Evolutionary conservation across 2,888 invertebrate species (phyloP), one percentile per base, ranked within the genome.

Genomic region (Dryococelus australis): DNA sequence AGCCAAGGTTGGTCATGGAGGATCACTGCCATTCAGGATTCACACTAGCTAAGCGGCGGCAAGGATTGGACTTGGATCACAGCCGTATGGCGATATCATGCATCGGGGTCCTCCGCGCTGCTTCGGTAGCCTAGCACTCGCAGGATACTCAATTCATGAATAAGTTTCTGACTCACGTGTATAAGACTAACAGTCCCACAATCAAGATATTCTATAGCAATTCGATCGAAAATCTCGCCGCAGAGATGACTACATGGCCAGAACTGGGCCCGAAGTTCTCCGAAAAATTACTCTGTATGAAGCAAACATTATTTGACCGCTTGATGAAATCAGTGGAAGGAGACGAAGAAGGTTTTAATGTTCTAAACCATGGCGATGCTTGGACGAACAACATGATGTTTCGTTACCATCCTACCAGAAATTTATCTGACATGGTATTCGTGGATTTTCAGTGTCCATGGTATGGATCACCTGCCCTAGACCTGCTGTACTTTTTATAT

Each of bases 321-420:
- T 13, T 65, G 65, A 5, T 65, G 65, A 24, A 65, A 16, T 13
- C 24, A 16, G 16, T 65, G 20, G 20, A 24, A 16, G 16, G 65
- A 24, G 65, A 65, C 65, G 65, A 65, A 24, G 65, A 65, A 13
- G 65, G 65, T 24, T 65, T 65, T 16, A 65, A 65, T 24, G 65
- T 65, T 5, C 65, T 65, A 6, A 65, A 65, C 65, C 65, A 65
- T 16, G 65, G 65, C 5, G 65, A 65, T 24, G 65, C 65, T 8
- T 65, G 65, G 65, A 65, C 16, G 65, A 65, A 65, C 65, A 65
- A 65, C 65, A 65, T 65, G 65, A 65, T 65, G 65, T 65, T 65
- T 24, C 16, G 65, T 5, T 65, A 65, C 20, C 10, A 13, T 13
- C 20, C 65, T 6, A 16, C 16, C 20, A 16, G 65, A 16, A 65